Percentiles rank a stretch among this genome's conserved stretches.
Conservation (phyloP, 2,113 vertebrate species). For the Tachuris rubrigastra region DNA sequence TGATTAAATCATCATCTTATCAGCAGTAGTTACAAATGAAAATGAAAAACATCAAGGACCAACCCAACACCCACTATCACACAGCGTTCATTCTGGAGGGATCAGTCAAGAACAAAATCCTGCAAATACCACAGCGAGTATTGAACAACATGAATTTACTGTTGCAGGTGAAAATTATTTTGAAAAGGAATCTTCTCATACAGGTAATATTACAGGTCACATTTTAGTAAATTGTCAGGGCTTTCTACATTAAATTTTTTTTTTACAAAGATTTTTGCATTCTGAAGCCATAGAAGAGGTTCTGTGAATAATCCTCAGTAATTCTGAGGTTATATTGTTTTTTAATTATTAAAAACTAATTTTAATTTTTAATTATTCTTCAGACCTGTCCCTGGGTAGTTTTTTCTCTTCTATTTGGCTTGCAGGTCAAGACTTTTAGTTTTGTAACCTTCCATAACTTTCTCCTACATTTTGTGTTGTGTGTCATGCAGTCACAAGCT, state of each 20-base stretch:
- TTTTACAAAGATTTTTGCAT: neutral
- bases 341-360: neutral
- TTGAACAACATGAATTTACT: neutral
- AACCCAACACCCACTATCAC: neutral
- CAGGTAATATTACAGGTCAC: slow-evolving; percentile 36
- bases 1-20: slow-evolving; percentile 48
- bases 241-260: neutral
- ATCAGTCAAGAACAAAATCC: neutral
- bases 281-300: neutral
- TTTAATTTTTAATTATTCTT: neutral
- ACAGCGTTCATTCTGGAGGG: neutral
- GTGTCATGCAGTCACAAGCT: neutral
- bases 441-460: neutral
- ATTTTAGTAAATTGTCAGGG: neutral
- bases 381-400: neutral
- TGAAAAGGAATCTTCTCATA: slow-evolving; percentile 3
- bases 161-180: neutral
- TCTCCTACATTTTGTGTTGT: neutral
- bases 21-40: slow-evolving; percentile 28
- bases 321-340: neutral
- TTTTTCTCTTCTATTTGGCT: neutral
- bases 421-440: neutral
- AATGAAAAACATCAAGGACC: neutral
- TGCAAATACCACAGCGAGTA: neutral
- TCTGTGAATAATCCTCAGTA: neutral